Evolutionary conservation across 2,888 invertebrate genomes (phyloP).

Genomic region (Epinotia brunnichana): DNA sequence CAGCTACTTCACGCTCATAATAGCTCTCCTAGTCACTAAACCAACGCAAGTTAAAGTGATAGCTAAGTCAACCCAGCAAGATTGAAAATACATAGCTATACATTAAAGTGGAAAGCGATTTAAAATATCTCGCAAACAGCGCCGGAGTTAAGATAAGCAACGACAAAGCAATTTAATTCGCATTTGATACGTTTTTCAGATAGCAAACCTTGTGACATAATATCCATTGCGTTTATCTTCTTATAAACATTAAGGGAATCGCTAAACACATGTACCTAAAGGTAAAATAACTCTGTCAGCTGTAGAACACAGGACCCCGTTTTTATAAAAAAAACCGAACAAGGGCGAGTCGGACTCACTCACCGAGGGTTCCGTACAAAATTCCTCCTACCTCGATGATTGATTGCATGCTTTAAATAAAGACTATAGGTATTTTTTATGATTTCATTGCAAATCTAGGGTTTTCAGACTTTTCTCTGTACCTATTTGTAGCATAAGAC

Average conservation of each 20-base stretch:
- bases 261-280: too few species aligned
- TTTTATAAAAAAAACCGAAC: too few species aligned
- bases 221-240: not conserved
- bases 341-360: too few species aligned
- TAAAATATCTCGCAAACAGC: not conserved
- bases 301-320: too few species aligned
- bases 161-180: conserved; percentile 19
- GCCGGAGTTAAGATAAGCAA: conserved; percentile 2
- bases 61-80: not conserved
- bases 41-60: not conserved
- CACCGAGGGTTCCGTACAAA: too few species aligned
- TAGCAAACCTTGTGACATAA: conserved; percentile 8
- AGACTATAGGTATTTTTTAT: too few species aligned
- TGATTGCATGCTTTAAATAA: too few species aligned
- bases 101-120: not conserved
- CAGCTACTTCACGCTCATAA: not conserved
- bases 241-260: not conserved
- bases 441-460: too few species aligned
- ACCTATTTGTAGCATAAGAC: too few species aligned
- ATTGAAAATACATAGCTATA: not conserved
- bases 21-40: not conserved
- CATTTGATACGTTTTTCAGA: not conserved
- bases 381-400: too few species aligned
- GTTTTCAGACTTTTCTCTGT: too few species aligned
- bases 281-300: too few species aligned